These are phyloP conservation scores for Drosophila eohydei DNA, from an alignment of 2,888 invertebrate species.

Conservation along the genomic window DNA sequence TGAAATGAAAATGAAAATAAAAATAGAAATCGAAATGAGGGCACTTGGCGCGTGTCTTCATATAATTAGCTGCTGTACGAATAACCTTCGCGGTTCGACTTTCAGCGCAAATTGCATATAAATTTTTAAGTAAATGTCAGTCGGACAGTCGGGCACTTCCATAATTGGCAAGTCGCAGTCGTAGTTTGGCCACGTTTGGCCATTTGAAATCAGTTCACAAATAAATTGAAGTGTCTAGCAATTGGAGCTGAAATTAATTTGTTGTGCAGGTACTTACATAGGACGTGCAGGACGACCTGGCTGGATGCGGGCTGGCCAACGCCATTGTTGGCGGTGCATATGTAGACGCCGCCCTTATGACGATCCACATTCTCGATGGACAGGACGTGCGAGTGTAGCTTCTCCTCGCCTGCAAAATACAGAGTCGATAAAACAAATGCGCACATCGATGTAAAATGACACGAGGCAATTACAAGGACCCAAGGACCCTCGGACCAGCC, in stretches of 20 bases:
- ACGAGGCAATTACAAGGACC: conserved; percentile 70
- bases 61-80: conserved; percentile 53
- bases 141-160: conserved; percentile 56
- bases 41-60: conserved; percentile 11
- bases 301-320: conserved; percentile 88
- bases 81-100: conserved; percentile 34
- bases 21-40: not conserved
- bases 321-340: conserved; percentile 88
- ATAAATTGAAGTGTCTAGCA: conserved; percentile 67
- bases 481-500: conserved; percentile 26
- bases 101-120: conserved; percentile 70
- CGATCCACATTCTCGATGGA: conserved; percentile 88
- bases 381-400: conserved; percentile 87
- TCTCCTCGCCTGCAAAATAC: conserved; percentile 87
- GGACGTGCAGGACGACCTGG: conserved; percentile 87
- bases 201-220: conserved; percentile 75
- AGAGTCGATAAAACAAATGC: conserved; percentile 53
- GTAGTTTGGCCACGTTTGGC: conserved; percentile 23
- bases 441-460: conserved; percentile 63
- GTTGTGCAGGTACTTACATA: conserved; percentile 86
- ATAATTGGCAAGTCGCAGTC: conserved; percentile 59
- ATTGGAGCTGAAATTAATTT: conserved; percentile 69
- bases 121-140: conserved; percentile 75
- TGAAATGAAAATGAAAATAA: conserved; percentile 2
- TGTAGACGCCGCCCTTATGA: conserved; percentile 88